phyloP scores from a whole-genome alignment of 2,113 vertebrate genomes.

The Spheniscus mendiculus region DNA sequence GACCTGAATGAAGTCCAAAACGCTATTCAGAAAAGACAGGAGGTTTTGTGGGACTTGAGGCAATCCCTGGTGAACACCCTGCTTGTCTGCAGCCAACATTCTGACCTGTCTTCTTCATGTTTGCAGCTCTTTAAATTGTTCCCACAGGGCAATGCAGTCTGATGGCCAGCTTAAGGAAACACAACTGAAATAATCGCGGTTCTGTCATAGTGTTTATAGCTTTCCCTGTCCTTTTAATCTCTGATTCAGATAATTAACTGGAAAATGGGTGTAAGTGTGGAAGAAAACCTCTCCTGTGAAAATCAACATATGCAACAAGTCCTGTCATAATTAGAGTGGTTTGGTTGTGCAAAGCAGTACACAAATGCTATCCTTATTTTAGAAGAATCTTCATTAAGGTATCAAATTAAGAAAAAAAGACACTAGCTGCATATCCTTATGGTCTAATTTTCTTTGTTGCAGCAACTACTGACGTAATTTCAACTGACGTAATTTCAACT shows the following conservation, averaged over 20 bases:
- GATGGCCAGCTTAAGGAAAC: background rate
- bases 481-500: background rate
- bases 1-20: background rate
- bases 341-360: background rate
- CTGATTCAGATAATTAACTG: background rate
- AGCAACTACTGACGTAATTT: background rate
- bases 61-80: background rate
- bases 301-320: background rate
- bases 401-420: background rate
- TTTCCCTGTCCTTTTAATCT: background rate
- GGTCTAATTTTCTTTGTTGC: background rate
- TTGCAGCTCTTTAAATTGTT: background rate
- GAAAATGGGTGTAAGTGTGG: background rate
- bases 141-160: background rate
- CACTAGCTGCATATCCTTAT: background rate
- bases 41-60: background rate
- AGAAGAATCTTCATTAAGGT: background rate
- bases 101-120: background rate
- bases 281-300: background rate
- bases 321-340: background rate
- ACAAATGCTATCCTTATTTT: background rate
- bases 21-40: background rate
- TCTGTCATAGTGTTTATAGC: background rate
- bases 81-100: background rate
- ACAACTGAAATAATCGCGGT: background rate